Evolutionary conservation across 1,140 invertebrate genomes (phyloP).

Genomic region (Zophobas atratus): DNA sequence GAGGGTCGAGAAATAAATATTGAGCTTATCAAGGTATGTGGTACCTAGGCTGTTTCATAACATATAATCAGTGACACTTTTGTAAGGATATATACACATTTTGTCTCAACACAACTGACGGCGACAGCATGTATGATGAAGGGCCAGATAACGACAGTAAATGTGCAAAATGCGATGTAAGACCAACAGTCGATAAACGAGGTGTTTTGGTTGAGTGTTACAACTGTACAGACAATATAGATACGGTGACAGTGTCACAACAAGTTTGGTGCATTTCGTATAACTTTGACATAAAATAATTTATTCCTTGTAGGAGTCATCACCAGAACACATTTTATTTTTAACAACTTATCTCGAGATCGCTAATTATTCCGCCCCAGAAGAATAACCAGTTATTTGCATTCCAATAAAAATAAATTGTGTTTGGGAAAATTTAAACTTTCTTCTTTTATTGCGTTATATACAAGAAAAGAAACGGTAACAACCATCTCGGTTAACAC

Average conservation of each 20-base stretch:
- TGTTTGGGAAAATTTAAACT: not conserved
- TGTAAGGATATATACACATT: slow-evolving; percentile 34
- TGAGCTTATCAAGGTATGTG: slow-evolving; percentile 21
- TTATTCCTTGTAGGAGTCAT: slow-evolving; percentile 22
- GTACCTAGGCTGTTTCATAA: not conserved
- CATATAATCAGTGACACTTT: not conserved
- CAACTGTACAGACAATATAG: slow-evolving; percentile 53
- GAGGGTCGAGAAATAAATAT: slow-evolving; percentile 7
- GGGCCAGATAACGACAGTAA: slow-evolving; percentile 15
- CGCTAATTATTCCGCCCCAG: slow-evolving; percentile 2
- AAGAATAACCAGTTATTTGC: not conserved
- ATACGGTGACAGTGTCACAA: slow-evolving; percentile 48
- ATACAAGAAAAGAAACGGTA: too few species aligned
- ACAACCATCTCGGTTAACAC: too few species aligned
- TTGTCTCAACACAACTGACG: slow-evolving; percentile 21
- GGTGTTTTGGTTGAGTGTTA: slow-evolving; percentile 57
- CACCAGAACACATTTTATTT: slow-evolving; percentile 29
- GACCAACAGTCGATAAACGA: slow-evolving; percentile 52
- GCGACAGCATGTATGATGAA: slow-evolving; percentile 8
- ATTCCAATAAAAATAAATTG: not conserved
- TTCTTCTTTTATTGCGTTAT: too few species aligned
- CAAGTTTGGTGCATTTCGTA: slow-evolving; percentile 42
- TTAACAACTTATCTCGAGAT: slow-evolving; percentile 18
- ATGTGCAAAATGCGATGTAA: slow-evolving; percentile 35
- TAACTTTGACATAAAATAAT: slow-evolving; percentile 53